Evolutionary conservation across 1,140 invertebrate species (phyloP).

Genomic region (Teleogryllus occipitalis): DNA sequence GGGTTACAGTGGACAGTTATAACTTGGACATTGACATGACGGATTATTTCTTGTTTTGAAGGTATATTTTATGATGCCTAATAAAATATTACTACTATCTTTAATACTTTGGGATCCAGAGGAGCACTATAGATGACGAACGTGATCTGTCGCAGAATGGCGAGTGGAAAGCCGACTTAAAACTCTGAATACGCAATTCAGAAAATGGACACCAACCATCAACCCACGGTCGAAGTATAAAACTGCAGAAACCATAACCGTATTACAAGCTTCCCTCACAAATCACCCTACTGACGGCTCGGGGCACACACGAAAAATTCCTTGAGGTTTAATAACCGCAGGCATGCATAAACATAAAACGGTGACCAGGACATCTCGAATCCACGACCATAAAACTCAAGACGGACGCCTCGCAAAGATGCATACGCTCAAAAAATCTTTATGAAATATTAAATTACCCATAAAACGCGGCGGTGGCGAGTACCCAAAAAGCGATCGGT

Average conservation of each 20-base stretch:
- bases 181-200: background rate
- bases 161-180: background rate
- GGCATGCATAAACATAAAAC: background rate
- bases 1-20: no score
- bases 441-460: background rate
- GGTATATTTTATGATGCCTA: no score
- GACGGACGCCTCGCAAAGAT: background rate
- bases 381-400: background rate
- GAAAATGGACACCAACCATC: background rate
- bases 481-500: background rate
- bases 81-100: no score
- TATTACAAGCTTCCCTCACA: background rate
- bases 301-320: background rate
- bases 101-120: no score
- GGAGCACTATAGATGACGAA: background rate
- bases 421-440: background rate
- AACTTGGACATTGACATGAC: no score
- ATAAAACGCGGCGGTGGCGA: background rate
- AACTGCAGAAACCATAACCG: background rate
- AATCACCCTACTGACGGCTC: background rate
- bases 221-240: background rate
- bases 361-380: background rate
- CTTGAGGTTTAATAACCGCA: background rate
- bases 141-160: background rate
- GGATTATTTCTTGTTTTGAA: no score